A percentile compares a stretch with the other conserved stretches of the same genome.
These are phyloP conservation scores for Melinaea menophilus DNA, from an alignment of 2,888 invertebrate species.

Conservation along the genomic window DNA sequence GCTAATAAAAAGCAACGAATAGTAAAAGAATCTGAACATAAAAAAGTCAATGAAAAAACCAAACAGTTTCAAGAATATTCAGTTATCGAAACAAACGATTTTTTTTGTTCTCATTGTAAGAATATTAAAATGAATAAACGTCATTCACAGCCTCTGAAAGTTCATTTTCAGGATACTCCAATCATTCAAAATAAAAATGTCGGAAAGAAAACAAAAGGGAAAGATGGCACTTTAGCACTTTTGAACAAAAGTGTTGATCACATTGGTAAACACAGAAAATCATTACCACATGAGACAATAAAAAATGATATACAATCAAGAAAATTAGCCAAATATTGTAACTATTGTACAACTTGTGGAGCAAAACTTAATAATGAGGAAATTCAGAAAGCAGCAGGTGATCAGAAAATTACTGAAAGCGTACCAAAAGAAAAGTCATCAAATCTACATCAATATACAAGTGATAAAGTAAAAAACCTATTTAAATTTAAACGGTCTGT, in stretches of 20 bases:
- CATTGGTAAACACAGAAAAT: constrained; percentile 12
- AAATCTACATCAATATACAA: background rate
- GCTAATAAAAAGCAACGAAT: background rate
- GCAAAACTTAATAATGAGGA: constrained; percentile 24
- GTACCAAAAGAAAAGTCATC: background rate
- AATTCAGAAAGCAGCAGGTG: constrained; percentile 28
- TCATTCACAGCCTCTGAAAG: constrained; percentile 15
- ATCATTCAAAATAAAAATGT: constrained; percentile 4
- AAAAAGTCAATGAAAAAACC: constrained; percentile 5
- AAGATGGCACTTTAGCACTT: background rate
- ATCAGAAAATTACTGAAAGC: constrained; percentile 9
- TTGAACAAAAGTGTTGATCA: constrained; percentile 2
- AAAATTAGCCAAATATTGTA: constrained; percentile 12
- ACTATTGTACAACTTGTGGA: constrained; percentile 28
- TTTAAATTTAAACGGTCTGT: constrained; percentile 7
- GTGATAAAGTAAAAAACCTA: constrained; percentile 10
- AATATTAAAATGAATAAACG: constrained; percentile 5
- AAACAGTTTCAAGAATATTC: background rate
- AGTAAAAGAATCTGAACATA: background rate
- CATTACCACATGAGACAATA: constrained; percentile 7
- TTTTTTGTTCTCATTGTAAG: constrained; percentile 17
- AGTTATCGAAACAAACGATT: background rate
- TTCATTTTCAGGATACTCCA: constrained; percentile 21
- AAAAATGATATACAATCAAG: constrained; percentile 9
- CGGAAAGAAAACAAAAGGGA: background rate